Evolutionary conservation across 2,797 vertebrate species (phyloP), one percentile per base, ranked within the genome.

Genomic region (Salarias fasciatus): DNA sequence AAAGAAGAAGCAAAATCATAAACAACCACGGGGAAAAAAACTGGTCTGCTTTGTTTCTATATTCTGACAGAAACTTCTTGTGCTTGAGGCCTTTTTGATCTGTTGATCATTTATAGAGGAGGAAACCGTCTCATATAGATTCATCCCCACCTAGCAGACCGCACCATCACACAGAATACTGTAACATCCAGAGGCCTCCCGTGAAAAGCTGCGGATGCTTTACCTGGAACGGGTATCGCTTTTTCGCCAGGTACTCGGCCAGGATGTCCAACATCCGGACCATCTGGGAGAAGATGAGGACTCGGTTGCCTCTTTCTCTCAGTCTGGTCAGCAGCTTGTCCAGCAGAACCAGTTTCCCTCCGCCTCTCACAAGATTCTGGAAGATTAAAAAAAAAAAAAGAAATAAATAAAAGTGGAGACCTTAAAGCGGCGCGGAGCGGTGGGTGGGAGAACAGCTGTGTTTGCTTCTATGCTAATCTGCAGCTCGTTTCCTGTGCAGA

Each of bases 241-340:
- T 97, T 80, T 95, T 95, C 58, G 97, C 79, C 60, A 99, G 83
- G 83, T 99, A 99, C 75, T 99, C 97, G 0, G 97, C 98, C 83
- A 99, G 85, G 84, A 99, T 98, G 86, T 99, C 98, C 94, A 99
- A 83, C 98, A 99, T 99, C 79, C 97, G 92, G 88, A 99, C 98
- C 98, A 99, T 99, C 91, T 99, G 98, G 47, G 98, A 99, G 89
- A 99, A 99, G 85, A 99, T 99, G 11, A 99, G 94, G 56, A 99
- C 98, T 37, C 98, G 85, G 92, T 98, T 99, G 24, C 98, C 98
- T 67, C 97, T 86, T 56, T 99, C 96, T 4, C 94, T 80, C 58
- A 99, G 94, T 68, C 98, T 92, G 31, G 96, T 98, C 83, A 99
- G 86, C 72, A 99, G 92, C 71, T 99, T 99, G 83, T 99, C 96